phyloP scores from a whole-genome alignment of 2,797 vertebrate genomes.

The Eospalax fontanierii region DNA sequence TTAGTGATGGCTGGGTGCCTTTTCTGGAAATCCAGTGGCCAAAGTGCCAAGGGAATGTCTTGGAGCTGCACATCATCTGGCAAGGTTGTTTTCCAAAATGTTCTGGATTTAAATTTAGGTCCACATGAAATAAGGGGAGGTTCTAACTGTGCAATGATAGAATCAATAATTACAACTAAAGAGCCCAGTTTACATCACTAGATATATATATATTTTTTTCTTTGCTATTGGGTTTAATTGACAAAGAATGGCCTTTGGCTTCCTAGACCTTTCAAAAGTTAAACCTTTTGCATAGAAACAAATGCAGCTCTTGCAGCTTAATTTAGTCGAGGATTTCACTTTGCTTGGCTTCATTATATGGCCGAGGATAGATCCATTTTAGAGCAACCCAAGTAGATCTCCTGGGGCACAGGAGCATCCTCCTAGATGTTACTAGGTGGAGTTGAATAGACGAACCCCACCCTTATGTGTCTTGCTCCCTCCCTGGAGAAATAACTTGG shows the following conservation, averaged over 20 bases:
- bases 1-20: constrained; percentile 75
- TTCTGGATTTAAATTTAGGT: constrained; percentile 61
- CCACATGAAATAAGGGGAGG: constrained; percentile 43
- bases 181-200: constrained; percentile 59
- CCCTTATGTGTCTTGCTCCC: neutral
- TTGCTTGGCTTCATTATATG: constrained; percentile 53
- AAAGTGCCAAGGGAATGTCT: constrained; percentile 64
- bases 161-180: constrained; percentile 34
- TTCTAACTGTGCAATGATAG: constrained; percentile 43
- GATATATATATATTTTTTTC: neutral
- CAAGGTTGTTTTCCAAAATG: constrained; percentile 57
- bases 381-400: neutral
- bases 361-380: constrained; percentile 15
- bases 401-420: neutral
- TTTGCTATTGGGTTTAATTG: constrained; percentile 24
- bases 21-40: constrained; percentile 76
- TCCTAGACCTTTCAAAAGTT: constrained; percentile 66
- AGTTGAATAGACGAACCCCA: neutral
- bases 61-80: constrained; percentile 65
- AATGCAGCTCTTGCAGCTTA: constrained; percentile 27
- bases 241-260: constrained; percentile 66
- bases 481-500: constrained; percentile 54
- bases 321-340: constrained; percentile 39
- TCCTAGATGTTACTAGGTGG: constrained; percentile 19
- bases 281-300: constrained; percentile 51